Conservation (phyloP, 2,888 invertebrate species). For the Lithosia quadra region DNA sequence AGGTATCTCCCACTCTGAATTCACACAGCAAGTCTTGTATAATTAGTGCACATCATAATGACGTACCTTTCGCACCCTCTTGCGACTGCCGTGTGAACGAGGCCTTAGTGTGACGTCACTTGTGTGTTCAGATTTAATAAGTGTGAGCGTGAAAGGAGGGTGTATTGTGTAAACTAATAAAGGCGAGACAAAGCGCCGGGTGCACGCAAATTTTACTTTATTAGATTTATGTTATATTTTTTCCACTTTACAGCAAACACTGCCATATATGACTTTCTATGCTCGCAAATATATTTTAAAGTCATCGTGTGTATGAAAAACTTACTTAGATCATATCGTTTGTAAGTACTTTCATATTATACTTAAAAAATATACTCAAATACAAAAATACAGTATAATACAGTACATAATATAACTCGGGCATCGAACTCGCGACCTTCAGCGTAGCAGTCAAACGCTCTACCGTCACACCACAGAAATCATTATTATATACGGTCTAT, state of each 20-base stretch:
- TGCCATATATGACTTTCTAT: background rate
- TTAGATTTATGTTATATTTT: background rate
- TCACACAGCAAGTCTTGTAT: conserved; percentile 29
- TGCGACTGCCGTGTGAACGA: conserved; percentile 22
- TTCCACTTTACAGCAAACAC: background rate
- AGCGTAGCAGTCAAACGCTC: too few species aligned
- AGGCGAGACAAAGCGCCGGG: background rate
- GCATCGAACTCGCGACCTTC: too few species aligned
- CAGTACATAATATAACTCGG: too few species aligned
- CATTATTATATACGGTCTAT: too few species aligned
- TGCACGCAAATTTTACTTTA: background rate
- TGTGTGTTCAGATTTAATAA: conserved; percentile 13
- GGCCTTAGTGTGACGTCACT: conserved; percentile 26
- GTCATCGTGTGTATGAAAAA: background rate
- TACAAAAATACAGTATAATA: too few species aligned
- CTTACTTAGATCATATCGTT: too few species aligned
- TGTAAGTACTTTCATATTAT: too few species aligned
- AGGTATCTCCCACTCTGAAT: background rate
- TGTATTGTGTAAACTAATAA: conserved; percentile 4
- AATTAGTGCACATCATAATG: conserved; percentile 54
- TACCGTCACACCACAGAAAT: too few species aligned
- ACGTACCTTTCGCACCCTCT: conserved; percentile 29
- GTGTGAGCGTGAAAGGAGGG: conserved; percentile 1
- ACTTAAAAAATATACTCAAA: too few species aligned
- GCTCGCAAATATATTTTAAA: too few species aligned